phyloP scores from a whole-genome alignment of 2,888 invertebrate species.

The Ptychoptera contaminata region DNA sequence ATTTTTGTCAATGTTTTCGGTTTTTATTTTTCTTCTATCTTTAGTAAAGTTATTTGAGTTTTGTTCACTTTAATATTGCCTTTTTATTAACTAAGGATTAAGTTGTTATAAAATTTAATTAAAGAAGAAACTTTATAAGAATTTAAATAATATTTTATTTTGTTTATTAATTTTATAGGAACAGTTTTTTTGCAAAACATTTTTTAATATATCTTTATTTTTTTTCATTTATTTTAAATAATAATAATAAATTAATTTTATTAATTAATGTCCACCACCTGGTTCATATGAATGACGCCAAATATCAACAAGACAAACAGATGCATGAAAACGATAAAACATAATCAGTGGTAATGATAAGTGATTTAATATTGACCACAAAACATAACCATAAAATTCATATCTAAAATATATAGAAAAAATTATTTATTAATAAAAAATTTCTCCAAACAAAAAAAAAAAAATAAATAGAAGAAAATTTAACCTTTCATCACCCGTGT shows the following conservation, averaged over 20 bases:
- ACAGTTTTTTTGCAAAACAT: too few species aligned
- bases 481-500: constrained; percentile 30
- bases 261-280: constrained; percentile 13
- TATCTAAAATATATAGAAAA: constrained; percentile 28
- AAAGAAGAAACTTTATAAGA: too few species aligned
- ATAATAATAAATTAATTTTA: neutral
- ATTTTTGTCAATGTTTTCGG: too few species aligned
- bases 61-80: too few species aligned
- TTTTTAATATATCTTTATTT: too few species aligned
- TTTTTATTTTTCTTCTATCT: too few species aligned
- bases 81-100: too few species aligned
- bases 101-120: too few species aligned
- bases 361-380: constrained; percentile 60
- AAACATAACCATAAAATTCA: constrained; percentile 45
- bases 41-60: too few species aligned
- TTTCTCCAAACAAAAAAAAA: neutral
- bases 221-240: neutral
- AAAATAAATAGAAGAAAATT: neutral
- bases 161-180: too few species aligned
- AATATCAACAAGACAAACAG: constrained; percentile 63
- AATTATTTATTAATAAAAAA: neutral
- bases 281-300: constrained; percentile 61
- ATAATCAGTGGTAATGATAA: constrained; percentile 56
- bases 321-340: constrained; percentile 64
- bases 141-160: too few species aligned